Percentiles rank a stretch among this genome's conserved stretches.
Evolutionary conservation across 37 sponge, comb jelly and placozoan genomes (phyloP).

Genomic region (Chondrosia reniformis): DNA sequence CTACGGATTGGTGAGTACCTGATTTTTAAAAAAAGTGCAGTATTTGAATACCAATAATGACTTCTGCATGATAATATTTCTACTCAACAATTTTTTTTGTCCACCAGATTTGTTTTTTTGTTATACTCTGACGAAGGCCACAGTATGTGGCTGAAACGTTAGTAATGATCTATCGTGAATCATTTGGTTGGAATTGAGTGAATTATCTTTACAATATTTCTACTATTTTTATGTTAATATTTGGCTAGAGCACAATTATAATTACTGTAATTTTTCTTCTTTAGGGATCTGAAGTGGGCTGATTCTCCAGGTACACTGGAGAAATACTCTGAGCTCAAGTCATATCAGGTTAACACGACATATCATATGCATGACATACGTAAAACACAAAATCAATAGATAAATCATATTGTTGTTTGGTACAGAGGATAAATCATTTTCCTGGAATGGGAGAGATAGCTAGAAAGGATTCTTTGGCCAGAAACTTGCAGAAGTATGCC

Average conservation of each 20-base stretch:
- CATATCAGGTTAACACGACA: slow-evolving; percentile 49
- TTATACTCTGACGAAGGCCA: too few relatives aligned
- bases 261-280: too few relatives aligned
- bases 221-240: too few relatives aligned
- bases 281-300: slow-evolving; percentile 67
- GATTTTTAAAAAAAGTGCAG: not conserved
- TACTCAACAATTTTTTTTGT: too few relatives aligned
- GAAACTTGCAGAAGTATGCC: slow-evolving; percentile 73
- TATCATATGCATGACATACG: not conserved
- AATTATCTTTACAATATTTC: too few relatives aligned
- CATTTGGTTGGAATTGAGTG: too few relatives aligned
- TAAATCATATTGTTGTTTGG: not conserved
- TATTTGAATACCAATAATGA: too few relatives aligned
- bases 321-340: slow-evolving; percentile 46
- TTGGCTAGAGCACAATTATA: too few relatives aligned
- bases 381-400: not conserved
- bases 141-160: too few relatives aligned
- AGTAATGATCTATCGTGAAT: too few relatives aligned
- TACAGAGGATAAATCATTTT: slow-evolving; percentile 83
- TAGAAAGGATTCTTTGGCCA: slow-evolving; percentile 75
- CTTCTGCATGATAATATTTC: too few relatives aligned
- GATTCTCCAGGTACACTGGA: slow-evolving; percentile 51
- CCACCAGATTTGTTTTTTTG: too few relatives aligned
- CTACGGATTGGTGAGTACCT: not conserved
- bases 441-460: slow-evolving; percentile 91